A percentile compares a stretch with the other conserved stretches of the same genome.
phyloP scores from a whole-genome alignment of 2,113 vertebrate species.

The Bothrops jararaca region DNA sequence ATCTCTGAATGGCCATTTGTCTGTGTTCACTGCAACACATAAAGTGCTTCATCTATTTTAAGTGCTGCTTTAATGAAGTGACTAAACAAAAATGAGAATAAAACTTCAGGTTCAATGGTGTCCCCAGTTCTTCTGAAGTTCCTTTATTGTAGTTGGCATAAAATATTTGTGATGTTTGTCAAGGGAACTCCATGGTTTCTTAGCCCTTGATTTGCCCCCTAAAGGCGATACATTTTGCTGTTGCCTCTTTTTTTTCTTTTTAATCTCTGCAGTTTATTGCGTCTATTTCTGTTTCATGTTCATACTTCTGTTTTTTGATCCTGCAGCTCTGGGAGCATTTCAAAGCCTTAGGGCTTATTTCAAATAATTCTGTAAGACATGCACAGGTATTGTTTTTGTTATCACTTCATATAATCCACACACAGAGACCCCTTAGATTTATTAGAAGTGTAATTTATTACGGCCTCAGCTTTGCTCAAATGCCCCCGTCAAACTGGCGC shows the following conservation, averaged over 20 bases:
- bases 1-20: neutral
- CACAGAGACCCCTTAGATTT: neutral
- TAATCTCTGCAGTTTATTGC: neutral
- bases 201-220: neutral
- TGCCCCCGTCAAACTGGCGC: neutral
- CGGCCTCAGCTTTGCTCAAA: neutral
- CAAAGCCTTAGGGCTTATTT: constrained; percentile 34
- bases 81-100: neutral
- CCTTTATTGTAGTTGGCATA: neutral
- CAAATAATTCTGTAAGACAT: constrained; percentile 30
- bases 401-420: constrained; percentile 14
- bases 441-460: neutral
- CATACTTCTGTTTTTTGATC: neutral
- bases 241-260: constrained; percentile 20
- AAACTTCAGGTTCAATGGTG: neutral
- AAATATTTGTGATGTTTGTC: neutral
- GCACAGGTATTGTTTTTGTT: constrained; percentile 12
- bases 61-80: neutral
- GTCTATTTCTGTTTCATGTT: neutral
- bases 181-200: neutral
- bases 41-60: neutral
- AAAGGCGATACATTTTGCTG: constrained; percentile 11
- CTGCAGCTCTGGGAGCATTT: constrained; percentile 21
- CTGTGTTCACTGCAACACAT: neutral
- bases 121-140: neutral